Evolutionary conservation across 1,140 invertebrate species (phyloP).

Genomic region (Periplaneta americana): DNA sequence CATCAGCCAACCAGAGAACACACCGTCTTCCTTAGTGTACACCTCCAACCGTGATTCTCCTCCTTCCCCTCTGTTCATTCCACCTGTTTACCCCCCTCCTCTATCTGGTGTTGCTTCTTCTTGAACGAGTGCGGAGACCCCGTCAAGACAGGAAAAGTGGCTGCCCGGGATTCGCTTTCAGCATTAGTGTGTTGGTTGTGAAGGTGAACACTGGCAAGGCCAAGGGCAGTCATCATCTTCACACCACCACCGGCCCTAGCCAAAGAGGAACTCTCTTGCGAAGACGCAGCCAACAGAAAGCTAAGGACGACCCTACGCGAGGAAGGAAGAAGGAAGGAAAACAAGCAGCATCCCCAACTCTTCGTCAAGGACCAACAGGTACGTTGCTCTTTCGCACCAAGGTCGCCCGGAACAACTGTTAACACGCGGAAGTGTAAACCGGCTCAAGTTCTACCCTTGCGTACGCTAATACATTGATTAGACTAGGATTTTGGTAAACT

Average conservation of each 20-base stretch:
- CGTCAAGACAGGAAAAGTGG: constrained; percentile 5
- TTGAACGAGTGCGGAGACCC: constrained; percentile 3
- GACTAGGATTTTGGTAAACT: no score
- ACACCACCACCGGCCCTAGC: not conserved
- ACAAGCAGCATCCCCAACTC: not conserved
- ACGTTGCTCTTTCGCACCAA: not conserved
- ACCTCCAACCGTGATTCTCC: not conserved
- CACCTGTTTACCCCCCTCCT: not conserved
- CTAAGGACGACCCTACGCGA: not conserved
- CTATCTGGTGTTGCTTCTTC: not conserved
- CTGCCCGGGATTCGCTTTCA: constrained; percentile 1
- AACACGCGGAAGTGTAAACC: not conserved
- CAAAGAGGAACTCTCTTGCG: not conserved
- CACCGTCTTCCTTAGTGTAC: not conserved
- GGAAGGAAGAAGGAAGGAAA: not conserved
- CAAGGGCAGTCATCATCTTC: constrained; percentile 2
- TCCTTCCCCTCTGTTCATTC: not conserved
- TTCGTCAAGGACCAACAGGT: constrained; percentile 4
- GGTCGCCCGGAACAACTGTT: constrained; percentile 1
- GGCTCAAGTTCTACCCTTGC: not conserved
- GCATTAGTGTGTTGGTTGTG: constrained; percentile 7
- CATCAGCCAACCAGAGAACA: not conserved
- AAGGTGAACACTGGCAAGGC: constrained; percentile 4
- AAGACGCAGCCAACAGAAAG: not conserved
- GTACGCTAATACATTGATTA: no score